Conservation (phyloP, 2,888 invertebrate genomes). For the Caenorhabditis virilis region DNA sequence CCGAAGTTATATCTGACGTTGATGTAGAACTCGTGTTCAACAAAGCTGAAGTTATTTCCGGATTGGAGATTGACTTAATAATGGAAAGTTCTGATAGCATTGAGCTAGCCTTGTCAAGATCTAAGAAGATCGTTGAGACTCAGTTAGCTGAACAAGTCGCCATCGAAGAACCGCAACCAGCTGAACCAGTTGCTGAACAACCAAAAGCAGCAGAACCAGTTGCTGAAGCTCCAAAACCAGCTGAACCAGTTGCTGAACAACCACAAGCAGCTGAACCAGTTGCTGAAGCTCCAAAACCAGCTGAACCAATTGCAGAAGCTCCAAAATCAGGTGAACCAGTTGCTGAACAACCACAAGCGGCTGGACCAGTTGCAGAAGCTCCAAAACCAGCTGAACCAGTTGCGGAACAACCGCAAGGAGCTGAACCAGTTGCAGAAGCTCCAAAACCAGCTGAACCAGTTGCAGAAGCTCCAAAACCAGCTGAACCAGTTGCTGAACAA, state of each 20-base stretch:
- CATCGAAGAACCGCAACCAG: background rate
- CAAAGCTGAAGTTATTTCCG: too few species aligned
- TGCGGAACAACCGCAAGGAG: too few species aligned
- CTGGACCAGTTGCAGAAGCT: constrained; percentile 2
- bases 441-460: constrained; percentile 9
- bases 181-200: constrained; percentile 2
- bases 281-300: constrained; percentile 1
- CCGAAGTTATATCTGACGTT: too few species aligned
- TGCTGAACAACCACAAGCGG: background rate
- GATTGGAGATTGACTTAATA: too few species aligned
- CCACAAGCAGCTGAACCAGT: constrained; percentile 4
- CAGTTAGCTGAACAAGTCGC: background rate
- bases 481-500: background rate
- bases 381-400: background rate
- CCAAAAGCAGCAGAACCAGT: constrained; percentile 1
- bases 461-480: constrained; percentile 4
- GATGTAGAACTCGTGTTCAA: too few species aligned
- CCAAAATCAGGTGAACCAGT: too few species aligned
- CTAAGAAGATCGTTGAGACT: too few species aligned
- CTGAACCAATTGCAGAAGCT: constrained; percentile 5
- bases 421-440: constrained; percentile 7
- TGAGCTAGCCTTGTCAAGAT: too few species aligned
- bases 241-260: constrained; percentile 5
- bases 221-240: constrained; percentile 1
- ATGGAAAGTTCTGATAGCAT: too few species aligned